phyloP scores from a whole-genome alignment of 2,113 vertebrate species.

The Gavialis gangeticus region DNA sequence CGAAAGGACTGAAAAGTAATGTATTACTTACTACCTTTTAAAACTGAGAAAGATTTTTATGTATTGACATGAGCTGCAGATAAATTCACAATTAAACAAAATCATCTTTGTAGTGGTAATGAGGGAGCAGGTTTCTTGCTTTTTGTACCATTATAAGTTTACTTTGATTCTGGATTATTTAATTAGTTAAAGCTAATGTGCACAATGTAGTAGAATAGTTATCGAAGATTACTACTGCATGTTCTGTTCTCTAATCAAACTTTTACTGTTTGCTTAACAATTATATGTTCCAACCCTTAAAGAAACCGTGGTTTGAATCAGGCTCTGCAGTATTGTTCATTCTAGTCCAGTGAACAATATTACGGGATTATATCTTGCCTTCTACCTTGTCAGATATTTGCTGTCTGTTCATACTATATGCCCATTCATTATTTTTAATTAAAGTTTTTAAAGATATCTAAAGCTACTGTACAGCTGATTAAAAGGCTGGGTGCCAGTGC shows the following conservation, averaged over 20 bases:
- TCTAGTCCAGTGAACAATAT: neutral
- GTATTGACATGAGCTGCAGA: neutral
- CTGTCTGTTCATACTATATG: slow-evolving; percentile 16
- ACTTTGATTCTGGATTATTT: slow-evolving; percentile 40
- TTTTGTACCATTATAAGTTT: slow-evolving; percentile 27
- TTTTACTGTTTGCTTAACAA: slow-evolving; percentile 28
- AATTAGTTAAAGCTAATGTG: slow-evolving; percentile 13
- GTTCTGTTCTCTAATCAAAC: slow-evolving; percentile 25
- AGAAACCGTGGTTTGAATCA: slow-evolving; percentile 19
- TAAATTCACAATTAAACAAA: slow-evolving; percentile 27
- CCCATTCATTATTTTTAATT: slow-evolving; percentile 39
- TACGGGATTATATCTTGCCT: slow-evolving; percentile 10
- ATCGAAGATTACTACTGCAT: neutral
- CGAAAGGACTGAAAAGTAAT: neutral
- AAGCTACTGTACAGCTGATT: slow-evolving; percentile 16
- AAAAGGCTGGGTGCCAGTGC: neutral
- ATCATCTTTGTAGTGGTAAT: neutral
- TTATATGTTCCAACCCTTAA: neutral
- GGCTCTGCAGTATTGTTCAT: slow-evolving; percentile 10
- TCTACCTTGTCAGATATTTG: slow-evolving; percentile 29
- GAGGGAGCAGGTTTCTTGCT: neutral
- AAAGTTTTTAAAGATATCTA: neutral
- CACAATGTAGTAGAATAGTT: neutral
- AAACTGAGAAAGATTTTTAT: neutral
- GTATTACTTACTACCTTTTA: neutral